Percentiles rank a stretch among this genome's conserved stretches.
These are phyloP conservation scores for Panulirus ornatus DNA, from an alignment of 1,140 invertebrate genomes.

Conservation along the genomic window DNA sequence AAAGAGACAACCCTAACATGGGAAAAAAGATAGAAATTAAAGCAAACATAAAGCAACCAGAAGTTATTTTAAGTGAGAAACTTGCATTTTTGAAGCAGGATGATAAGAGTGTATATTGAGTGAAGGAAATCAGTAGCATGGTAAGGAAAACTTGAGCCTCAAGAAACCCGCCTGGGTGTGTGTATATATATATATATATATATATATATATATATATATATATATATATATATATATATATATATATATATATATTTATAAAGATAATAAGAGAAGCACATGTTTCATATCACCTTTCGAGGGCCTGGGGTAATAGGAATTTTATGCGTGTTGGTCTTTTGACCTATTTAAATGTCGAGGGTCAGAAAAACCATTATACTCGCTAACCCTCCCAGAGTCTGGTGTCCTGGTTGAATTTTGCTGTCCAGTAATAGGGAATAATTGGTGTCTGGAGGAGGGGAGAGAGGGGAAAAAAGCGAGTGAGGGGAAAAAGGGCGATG, in stretches of 20 bases:
- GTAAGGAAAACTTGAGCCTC: neutral
- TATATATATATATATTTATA: conserved; percentile 20
- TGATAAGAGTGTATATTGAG: neutral
- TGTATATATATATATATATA: neutral
- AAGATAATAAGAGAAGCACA: neutral
- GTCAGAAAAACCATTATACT: no score
- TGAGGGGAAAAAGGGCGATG: no score
- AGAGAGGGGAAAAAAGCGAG: no score
- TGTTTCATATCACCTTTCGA: neutral
- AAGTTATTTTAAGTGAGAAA: no score
- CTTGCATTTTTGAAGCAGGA: no score
- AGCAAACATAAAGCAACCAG: no score
- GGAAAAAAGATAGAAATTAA: no score
- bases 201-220: conserved; percentile 30
- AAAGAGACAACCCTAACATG: no score
- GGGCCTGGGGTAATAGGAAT: neutral
- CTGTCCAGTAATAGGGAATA: no score
- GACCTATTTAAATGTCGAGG: neutral
- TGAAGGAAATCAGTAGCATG: neutral
- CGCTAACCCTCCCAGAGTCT: no score
- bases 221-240: conserved; percentile 25
- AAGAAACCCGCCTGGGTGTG: neutral
- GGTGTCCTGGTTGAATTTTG: no score
- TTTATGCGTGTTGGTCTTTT: conserved; percentile 8
- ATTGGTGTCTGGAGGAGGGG: no score